Evolutionary conservation across 2,113 vertebrate genomes (phyloP), one percentile per base, ranked within the genome.

Genomic region (Macaca mulatta): DNA sequence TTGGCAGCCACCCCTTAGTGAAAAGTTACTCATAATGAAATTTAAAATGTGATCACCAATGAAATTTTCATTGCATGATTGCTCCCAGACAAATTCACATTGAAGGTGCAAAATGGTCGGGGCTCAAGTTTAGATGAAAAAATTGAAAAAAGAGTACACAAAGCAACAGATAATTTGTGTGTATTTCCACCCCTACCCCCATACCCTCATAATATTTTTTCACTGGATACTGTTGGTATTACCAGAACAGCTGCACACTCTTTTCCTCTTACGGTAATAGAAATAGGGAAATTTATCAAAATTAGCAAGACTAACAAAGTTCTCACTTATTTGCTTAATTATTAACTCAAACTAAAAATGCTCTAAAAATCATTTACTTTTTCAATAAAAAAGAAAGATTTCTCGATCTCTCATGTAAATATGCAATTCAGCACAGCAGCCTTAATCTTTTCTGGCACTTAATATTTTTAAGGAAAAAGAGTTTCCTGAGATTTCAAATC

Each of bases 261-360:
- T 45, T 57, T 90, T 35, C 17, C n/a, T 70, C 18, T 69, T 50
- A 35, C 2, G n/a, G n/a, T 8, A 79, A 83, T 6, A 59, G 55
- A 38, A 90, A 94, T 13, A 59, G 11, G 72, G 22, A 50, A 32
- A 86, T 48, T 12, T 77, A 45, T 38, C 38, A 38, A 67, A 88
- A 69, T 69, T 38, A 20, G 64, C 17, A 80, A 92, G 32, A 80
- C 18, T 23, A 57, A 55, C 59, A 40, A 72, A 61, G 23, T 1
- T 35, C 57, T 64, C 57, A 22, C 35, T 57, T 81, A 48, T 43
- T 23, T 77, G n/a, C 7, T 86, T 77, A 11, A 81, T 38, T 57
- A 72, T 89, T 61, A 45, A 55, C 5, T 23, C 79, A 30, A 64
- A 59, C 14, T 87, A 79, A 87, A 96, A 97, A 90, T 87, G 13